Conservation (phyloP, 2,888 invertebrate species). For the Chymomyza procnemis region DNA sequence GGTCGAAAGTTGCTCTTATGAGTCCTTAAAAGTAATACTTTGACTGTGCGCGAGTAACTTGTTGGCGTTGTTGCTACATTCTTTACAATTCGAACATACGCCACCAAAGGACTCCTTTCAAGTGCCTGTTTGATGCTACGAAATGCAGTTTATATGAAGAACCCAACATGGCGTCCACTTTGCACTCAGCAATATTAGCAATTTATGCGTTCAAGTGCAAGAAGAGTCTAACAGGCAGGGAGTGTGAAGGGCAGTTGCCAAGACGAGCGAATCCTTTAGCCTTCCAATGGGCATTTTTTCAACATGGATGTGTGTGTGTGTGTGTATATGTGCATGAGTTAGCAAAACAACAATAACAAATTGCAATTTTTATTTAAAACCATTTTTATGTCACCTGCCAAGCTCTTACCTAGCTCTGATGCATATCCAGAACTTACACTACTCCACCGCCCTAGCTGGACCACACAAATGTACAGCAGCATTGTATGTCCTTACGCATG, state of each 20-base stretch:
- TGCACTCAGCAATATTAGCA: constrained; percentile 65
- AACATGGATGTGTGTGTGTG: constrained; percentile 1
- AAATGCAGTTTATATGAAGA: not conserved
- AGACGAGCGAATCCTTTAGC: not conserved
- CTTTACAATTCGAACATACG: not conserved
- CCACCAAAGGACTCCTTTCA: not conserved
- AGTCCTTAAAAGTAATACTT: constrained; percentile 17
- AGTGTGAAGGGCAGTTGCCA: not conserved
- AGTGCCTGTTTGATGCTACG: not conserved
- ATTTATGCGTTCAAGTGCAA: constrained; percentile 62
- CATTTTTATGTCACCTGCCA: constrained; percentile 58
- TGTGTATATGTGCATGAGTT: constrained; percentile 7
- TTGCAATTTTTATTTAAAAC: constrained; percentile 48
- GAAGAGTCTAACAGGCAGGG: constrained; percentile 25
- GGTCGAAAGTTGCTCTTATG: constrained; percentile 38
- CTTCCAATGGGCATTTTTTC: constrained; percentile 1
- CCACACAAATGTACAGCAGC: not conserved
- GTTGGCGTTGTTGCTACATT: not conserved
- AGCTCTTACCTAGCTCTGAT: constrained; percentile 21
- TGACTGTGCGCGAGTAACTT: constrained; percentile 1
- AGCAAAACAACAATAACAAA: constrained; percentile 30
- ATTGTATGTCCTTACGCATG: constrained; percentile 34
- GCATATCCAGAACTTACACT: constrained; percentile 19
- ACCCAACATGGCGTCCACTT: constrained; percentile 1
- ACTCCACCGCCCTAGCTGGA: constrained; percentile 25